phyloP scores from a whole-genome alignment of 2,113 vertebrate genomes.

The Poecilia latipinna region DNA sequence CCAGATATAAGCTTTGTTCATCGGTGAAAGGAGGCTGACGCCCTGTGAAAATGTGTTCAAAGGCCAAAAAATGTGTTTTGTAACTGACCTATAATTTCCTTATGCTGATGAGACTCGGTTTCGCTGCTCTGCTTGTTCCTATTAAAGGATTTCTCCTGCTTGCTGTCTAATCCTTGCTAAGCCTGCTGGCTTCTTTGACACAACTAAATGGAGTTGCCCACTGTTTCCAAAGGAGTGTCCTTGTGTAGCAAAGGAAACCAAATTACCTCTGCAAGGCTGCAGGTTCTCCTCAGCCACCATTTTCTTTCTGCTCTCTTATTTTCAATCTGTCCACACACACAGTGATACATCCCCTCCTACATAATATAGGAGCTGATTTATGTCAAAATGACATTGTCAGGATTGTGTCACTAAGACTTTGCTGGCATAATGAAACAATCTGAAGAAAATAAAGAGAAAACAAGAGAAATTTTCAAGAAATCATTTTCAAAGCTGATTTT shows the following conservation, averaged over 20 bases:
- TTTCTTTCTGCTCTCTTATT: constrained; percentile 4
- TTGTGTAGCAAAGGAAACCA: constrained; percentile 28
- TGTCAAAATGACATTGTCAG: constrained; percentile 1
- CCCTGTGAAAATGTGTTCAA: background rate
- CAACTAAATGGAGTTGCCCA: constrained; percentile 38
- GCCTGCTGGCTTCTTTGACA: constrained; percentile 29
- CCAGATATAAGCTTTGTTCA: background rate
- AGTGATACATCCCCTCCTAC: background rate
- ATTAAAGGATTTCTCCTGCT: constrained; percentile 23
- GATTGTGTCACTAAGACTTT: background rate
- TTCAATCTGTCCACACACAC: background rate
- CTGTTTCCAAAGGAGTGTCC: constrained; percentile 45
- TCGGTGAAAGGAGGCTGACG: constrained; percentile 9
- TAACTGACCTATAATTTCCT: constrained; percentile 37
- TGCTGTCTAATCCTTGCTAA: constrained; percentile 45
- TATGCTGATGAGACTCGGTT: constrained; percentile 16
- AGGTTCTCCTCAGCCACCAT: background rate
- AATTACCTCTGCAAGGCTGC: constrained; percentile 28
- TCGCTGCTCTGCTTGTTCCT: constrained; percentile 28
- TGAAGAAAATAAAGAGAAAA: too few species aligned
- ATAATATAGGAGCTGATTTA: constrained; percentile 12
- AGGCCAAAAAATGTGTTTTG: constrained; percentile 11
- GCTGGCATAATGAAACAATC: background rate
- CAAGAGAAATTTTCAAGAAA: too few species aligned
- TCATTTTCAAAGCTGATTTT: too few species aligned